phyloP scores from a whole-genome alignment of 2,113 vertebrate species.

The Paralichthys olivaceus region DNA sequence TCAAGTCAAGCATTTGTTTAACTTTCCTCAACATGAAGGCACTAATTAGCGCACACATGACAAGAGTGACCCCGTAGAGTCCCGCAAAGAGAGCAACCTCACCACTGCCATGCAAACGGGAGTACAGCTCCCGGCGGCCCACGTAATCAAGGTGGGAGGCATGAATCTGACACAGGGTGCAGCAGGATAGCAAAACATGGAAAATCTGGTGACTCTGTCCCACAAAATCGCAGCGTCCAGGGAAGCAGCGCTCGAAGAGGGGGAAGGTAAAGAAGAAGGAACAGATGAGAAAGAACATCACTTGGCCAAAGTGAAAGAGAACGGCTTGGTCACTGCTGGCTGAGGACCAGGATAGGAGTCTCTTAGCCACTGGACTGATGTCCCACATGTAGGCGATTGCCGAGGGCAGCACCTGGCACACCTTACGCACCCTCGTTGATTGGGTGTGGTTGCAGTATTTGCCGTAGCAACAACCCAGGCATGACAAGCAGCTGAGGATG shows the following conservation, averaged over 20 bases:
- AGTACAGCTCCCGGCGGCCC: conserved; percentile 82
- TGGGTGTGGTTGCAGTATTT: conserved; percentile 85
- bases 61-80: conserved; percentile 80
- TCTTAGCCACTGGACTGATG: conserved; percentile 88
- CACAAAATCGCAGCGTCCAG: conserved; percentile 88
- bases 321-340: conserved; percentile 52
- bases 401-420: conserved; percentile 89
- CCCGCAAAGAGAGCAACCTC: conserved; percentile 76
- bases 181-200: conserved; percentile 87
- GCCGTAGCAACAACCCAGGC: conserved; percentile 89
- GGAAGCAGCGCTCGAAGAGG: conserved; percentile 87
- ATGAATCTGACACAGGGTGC: conserved; percentile 91
- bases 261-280: conserved; percentile 89
- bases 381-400: conserved; percentile 87
- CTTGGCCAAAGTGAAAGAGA: conserved; percentile 75
- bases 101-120: conserved; percentile 74
- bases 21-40: conserved; percentile 83
- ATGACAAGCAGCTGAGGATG: conserved; percentile 88
- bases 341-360: conserved; percentile 71
- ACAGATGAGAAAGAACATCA: conserved; percentile 88
- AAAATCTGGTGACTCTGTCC: conserved; percentile 94
- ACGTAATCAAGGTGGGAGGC: conserved; percentile 88
- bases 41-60: conserved; percentile 79
- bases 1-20: conserved; percentile 72
- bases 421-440: conserved; percentile 74